A percentile compares a stretch with the other conserved stretches of the same genome.
phyloP scores from a whole-genome alignment of 2,888 invertebrate genomes.

The Orgyia antiqua region DNA sequence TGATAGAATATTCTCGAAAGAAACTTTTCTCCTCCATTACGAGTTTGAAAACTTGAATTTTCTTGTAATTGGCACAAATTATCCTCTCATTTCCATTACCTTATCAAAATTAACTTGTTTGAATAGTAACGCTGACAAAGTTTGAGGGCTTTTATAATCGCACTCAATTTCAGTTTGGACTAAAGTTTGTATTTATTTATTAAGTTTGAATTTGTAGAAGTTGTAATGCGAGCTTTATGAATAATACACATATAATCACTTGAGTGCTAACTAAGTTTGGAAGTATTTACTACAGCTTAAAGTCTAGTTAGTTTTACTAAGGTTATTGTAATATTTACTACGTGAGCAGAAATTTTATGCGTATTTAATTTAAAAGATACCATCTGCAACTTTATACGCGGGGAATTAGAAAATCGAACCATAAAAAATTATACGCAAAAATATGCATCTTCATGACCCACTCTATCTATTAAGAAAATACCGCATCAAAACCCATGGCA shows the following conservation, averaged over 20 bases:
- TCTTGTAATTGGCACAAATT: slow-evolving; percentile 20
- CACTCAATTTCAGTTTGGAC: neutral
- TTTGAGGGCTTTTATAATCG: slow-evolving; percentile 1
- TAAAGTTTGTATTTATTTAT: slow-evolving; percentile 1
- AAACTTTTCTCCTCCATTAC: slow-evolving; percentile 13
- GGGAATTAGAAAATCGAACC: no score
- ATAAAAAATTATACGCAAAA: no score
- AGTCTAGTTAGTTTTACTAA: no score
- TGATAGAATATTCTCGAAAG: slow-evolving; percentile 12
- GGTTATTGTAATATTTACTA: no score
- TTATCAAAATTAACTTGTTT: slow-evolving; percentile 16
- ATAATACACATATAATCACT: neutral
- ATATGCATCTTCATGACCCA: no score
- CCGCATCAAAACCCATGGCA: no score
- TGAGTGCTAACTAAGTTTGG: neutral
- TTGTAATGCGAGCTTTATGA: neutral
- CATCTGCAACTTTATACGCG: no score
- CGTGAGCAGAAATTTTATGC: no score
- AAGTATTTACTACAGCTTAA: no score
- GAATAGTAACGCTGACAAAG: slow-evolving; percentile 3
- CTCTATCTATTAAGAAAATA: no score
- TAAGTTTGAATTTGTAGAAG: neutral
- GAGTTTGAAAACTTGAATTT: slow-evolving; percentile 15
- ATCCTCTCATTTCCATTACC: slow-evolving; percentile 16
- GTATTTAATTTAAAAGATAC: no score